Evolutionary conservation across 2,797 vertebrate species (phyloP).

Genomic region (Vultur gryphus): DNA sequence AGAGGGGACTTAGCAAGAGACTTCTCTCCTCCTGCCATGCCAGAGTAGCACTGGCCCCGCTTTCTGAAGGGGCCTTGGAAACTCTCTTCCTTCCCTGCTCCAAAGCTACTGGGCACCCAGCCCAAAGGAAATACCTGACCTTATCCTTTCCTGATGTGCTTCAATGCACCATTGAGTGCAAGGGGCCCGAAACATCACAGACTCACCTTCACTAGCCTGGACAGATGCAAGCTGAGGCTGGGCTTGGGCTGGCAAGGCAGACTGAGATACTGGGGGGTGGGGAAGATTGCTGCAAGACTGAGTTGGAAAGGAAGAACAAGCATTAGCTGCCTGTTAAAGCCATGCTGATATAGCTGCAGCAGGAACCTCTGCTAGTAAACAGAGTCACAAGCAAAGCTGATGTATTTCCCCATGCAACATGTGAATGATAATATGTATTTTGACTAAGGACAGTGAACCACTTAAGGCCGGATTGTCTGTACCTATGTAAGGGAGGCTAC

Average conservation of each 20-base stretch:
- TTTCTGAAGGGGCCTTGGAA: conserved; percentile 35
- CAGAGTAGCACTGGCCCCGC: background rate
- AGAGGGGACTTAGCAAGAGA: background rate
- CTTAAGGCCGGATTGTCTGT: background rate
- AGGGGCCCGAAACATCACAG: background rate
- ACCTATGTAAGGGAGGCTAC: background rate
- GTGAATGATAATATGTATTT: background rate
- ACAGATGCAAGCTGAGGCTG: background rate
- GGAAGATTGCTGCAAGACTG: background rate
- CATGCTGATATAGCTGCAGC: background rate
- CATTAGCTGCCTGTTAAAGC: background rate
- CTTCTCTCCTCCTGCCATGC: background rate
- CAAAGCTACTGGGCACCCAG: conserved; percentile 36
- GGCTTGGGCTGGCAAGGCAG: background rate
- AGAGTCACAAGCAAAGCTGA: background rate
- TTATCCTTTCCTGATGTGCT: conserved; percentile 42
- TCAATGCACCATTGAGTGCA: conserved; percentile 43
- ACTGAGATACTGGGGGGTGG: background rate
- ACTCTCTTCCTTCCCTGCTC: background rate
- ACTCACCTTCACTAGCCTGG: background rate
- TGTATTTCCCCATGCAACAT: background rate
- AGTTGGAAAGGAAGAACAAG: background rate
- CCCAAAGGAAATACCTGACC: conserved; percentile 54
- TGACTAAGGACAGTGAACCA: background rate
- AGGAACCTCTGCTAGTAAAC: background rate